Evolutionary conservation across 1,140 invertebrate species (phyloP), one percentile per base, ranked within the genome.

Genomic region (Neodiprion lecontei): DNA sequence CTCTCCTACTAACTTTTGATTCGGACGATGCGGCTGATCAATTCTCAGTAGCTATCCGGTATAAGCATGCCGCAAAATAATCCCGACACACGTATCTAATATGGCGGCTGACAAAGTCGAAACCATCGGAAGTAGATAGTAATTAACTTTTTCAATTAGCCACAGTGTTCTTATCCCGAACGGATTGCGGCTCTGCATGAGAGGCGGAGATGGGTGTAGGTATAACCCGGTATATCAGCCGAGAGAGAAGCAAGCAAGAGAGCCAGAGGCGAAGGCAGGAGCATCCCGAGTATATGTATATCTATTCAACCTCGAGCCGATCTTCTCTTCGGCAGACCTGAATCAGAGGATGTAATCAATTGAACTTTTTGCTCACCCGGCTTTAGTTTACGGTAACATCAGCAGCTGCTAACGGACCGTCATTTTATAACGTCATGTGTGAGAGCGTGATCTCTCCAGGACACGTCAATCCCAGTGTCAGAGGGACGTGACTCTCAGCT

Each of bases 61-160:
- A 40, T 40, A 40, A 61, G 53, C 11, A 61, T 61, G n/a, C 11
- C n/a, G 53, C n/a, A 61, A 61, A 61, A 61, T 61, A 61, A 61
- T 61, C 53, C 53, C 11, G 9, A 61, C 9, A 61, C 53, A 61
- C 67, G 17, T 69, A 69, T 69, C 11, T 11, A 69, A 69, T 69
- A 69, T 69, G 21, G 40, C 67, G 40, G 14, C 40, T 21, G 14
- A 69, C 40, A 21, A 47, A 21, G 67, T 69, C 40, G 40, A 69
- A 69, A 47, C 17, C 21, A 23, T 69, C 40, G 17, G 11, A 23
- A 21, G 67, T 12, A 69, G 67, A 76, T 71, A 73, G 77, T 79
- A 81, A 83, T 82, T 81, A 81, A 82, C 79, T 82, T 80, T 83
- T 82, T 83, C 76, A 75, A 76, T 78, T 75, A 75, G 72, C 67